Evolutionary conservation across 2,113 vertebrate species (phyloP).

Genomic region (Psettodes erumei): DNA sequence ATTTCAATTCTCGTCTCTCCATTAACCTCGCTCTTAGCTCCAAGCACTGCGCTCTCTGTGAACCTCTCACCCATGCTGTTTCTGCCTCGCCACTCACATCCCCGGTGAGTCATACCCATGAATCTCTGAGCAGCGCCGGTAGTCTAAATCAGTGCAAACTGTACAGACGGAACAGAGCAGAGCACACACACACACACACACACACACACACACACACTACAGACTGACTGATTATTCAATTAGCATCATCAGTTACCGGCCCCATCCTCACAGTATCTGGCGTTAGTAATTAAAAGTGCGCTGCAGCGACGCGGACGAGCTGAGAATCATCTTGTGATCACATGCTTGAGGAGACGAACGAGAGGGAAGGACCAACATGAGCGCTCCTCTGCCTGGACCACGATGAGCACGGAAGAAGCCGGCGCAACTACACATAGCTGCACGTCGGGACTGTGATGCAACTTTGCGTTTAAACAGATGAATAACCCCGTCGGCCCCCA

Average conservation of each 20-base stretch:
- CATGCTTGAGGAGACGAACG: conserved; percentile 9
- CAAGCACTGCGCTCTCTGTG: neutral
- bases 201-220: neutral
- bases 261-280: neutral
- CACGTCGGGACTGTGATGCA: too few species aligned
- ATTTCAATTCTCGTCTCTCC: neutral
- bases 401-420: neutral
- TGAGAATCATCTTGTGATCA: conserved; percentile 15
- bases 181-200: neutral
- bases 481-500: too few species aligned
- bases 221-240: conserved; percentile 35
- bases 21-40: neutral
- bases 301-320: neutral
- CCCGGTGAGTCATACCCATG: conserved; percentile 17
- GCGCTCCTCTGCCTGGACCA: neutral
- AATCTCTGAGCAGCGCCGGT: conserved; percentile 15
- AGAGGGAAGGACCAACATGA: neutral
- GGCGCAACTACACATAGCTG: too few species aligned
- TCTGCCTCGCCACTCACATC: conserved; percentile 29
- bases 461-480: too few species aligned
- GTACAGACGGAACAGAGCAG: neutral
- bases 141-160: neutral
- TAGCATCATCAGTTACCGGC: conserved; percentile 23
- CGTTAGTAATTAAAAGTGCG: conserved; percentile 22
- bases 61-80: conserved; percentile 6